Conservation (phyloP, 2,113 vertebrate genomes). For the Lepisosteus oculatus region DNA sequence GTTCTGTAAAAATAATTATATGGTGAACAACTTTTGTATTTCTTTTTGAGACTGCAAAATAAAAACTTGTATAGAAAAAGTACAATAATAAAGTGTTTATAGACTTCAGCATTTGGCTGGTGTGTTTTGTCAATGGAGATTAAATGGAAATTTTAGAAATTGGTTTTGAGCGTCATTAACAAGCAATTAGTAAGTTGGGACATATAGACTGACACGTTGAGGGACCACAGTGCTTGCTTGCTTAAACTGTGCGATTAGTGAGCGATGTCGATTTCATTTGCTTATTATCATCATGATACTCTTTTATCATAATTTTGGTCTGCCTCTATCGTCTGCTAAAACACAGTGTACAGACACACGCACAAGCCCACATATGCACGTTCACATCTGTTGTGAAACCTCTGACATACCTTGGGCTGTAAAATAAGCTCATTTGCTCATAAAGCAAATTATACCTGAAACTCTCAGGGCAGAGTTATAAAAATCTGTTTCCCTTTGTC, state of each 20-base stretch:
- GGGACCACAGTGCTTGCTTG: no score
- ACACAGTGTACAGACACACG: neutral
- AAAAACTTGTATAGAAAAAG: neutral
- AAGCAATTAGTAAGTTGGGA: no score
- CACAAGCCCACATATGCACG: neutral
- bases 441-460: neutral
- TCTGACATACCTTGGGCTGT: neutral
- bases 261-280: no score
- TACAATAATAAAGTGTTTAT: neutral
- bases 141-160: no score
- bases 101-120: neutral
- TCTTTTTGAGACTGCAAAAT: conserved; percentile 14
- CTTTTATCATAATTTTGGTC: no score
- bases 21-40: conserved; percentile 1
- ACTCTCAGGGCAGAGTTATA: neutral
- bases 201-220: no score
- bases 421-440: conserved; percentile 11
- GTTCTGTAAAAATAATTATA: conserved; percentile 9
- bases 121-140: neutral
- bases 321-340: no score
- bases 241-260: no score
- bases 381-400: neutral
- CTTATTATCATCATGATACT: no score
- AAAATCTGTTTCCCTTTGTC: conserved; percentile 9
- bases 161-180: no score